These are phyloP conservation scores for Cheilosia scutellata DNA, from an alignment of 2,888 invertebrate species.

Conservation along the genomic window DNA sequence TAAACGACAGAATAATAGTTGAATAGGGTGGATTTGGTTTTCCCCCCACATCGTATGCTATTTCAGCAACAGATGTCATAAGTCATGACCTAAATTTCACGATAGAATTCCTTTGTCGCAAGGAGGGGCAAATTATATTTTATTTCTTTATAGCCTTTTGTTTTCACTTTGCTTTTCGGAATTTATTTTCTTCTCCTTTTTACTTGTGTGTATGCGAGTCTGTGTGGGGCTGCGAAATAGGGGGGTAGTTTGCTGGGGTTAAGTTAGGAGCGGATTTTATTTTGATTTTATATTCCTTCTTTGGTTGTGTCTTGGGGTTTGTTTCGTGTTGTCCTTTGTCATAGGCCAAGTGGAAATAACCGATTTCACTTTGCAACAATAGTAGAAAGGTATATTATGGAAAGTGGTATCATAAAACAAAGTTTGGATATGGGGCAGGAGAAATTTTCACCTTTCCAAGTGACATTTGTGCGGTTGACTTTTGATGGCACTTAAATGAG, in stretches of 20 bases:
- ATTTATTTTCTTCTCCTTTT: conserved; percentile 5
- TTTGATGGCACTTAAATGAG: no score
- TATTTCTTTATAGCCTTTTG: conserved; percentile 51
- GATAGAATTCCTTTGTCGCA: conserved; percentile 43
- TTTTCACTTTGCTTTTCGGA: conserved; percentile 28
- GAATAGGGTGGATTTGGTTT: conserved; percentile 1
- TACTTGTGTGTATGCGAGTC: background rate
- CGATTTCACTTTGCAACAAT: conserved; percentile 42
- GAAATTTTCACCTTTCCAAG: no score
- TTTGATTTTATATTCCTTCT: conserved; percentile 50
- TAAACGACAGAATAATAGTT: background rate
- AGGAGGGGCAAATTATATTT: conserved; percentile 56
- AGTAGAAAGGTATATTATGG: conserved; percentile 16
- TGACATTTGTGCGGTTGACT: no score
- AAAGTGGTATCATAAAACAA: conserved; percentile 14
- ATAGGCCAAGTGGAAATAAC: conserved; percentile 65
- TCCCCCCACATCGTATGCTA: background rate
- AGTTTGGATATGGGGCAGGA: no score
- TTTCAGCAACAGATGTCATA: conserved; percentile 76
- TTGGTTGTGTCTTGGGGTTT: conserved; percentile 22
- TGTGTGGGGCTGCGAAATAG: background rate
- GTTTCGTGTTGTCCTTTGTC: conserved; percentile 34
- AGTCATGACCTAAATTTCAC: conserved; percentile 75
- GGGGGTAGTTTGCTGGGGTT: conserved; percentile 44
- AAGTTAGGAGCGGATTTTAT: conserved; percentile 49